These are phyloP conservation scores for Rhinolophus sinicus DNA, from an alignment of 2,113 vertebrate species.

Conservation along the genomic window DNA sequence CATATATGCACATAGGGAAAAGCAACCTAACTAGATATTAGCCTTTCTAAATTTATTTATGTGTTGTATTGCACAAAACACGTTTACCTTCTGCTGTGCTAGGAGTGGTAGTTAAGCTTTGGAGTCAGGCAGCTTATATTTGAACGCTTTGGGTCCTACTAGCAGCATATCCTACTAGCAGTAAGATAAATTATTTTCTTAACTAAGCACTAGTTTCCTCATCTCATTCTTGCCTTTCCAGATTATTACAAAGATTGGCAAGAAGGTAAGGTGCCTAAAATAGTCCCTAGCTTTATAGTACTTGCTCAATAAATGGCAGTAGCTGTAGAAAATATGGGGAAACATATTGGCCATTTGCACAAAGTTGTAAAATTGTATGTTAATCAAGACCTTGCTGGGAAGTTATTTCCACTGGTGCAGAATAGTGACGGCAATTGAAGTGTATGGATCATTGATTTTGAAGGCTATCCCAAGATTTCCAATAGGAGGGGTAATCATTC, in stretches of 20 bases:
- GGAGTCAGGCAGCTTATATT: not conserved
- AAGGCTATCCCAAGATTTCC: not conserved
- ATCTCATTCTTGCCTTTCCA: not conserved
- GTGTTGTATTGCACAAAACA: not conserved
- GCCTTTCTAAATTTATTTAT: not conserved
- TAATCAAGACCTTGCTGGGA: not conserved
- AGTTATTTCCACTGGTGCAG: not conserved
- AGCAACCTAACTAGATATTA: not conserved
- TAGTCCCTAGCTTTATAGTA: not conserved
- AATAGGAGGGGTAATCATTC: not conserved
- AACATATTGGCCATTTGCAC: not conserved
- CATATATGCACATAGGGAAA: conserved; percentile 15
- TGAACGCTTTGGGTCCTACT: not conserved
- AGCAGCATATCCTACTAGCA: not conserved
- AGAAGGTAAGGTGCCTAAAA: not conserved
- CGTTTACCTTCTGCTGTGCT: not conserved
- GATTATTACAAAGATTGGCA: not conserved
- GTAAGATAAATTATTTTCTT: not conserved
- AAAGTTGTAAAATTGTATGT: not conserved
- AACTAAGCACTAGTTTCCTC: not conserved
- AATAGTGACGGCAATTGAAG: not conserved
- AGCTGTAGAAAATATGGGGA: not conserved
- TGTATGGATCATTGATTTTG: not conserved
- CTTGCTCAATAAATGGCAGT: not conserved
- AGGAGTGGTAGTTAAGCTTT: not conserved